Evolutionary conservation across 2,888 invertebrate genomes (phyloP).

Genomic region (Cheilosia impressa): DNA sequence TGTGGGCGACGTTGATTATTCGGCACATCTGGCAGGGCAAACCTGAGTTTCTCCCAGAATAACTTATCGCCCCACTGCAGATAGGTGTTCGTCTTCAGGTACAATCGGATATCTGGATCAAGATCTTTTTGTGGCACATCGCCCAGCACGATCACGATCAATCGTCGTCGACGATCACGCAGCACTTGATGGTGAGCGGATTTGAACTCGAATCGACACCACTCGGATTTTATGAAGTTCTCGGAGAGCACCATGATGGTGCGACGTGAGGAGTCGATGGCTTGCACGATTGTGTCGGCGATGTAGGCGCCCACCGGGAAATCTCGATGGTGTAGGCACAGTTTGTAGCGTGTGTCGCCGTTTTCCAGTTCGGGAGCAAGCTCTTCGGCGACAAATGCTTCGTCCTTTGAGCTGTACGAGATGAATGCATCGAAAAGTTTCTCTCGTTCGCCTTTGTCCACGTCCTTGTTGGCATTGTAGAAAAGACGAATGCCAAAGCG

Average conservation of each 20-base stretch:
- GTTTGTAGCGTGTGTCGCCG: constrained; percentile 91
- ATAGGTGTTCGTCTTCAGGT: constrained; percentile 95
- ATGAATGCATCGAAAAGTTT: constrained; percentile 97
- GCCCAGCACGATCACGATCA: constrained; percentile 95
- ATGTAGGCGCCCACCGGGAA: constrained; percentile 95
- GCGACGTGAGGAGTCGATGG: constrained; percentile 94
- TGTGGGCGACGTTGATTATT: constrained; percentile 84
- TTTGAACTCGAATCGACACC: constrained; percentile 97
- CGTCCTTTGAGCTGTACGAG: constrained; percentile 96
- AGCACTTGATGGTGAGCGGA: constrained; percentile 95
- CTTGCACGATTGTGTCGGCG: constrained; percentile 96
- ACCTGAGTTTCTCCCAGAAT: constrained; percentile 98
- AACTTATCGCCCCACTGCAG: constrained; percentile 96
- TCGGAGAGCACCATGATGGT: constrained; percentile 97
- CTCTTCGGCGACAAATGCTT: constrained; percentile 94
- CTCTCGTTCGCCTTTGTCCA: constrained; percentile 92
- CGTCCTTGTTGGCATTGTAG: constrained; percentile 89
- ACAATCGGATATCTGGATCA: constrained; percentile 94
- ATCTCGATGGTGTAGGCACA: constrained; percentile 96
- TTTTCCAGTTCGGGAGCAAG: constrained; percentile 94
- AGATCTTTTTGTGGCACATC: constrained; percentile 94
- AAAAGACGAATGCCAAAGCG: constrained; percentile 92
- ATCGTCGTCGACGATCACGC: constrained; percentile 92
- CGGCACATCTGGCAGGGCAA: constrained; percentile 92
- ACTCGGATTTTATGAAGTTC: constrained; percentile 97